These are phyloP conservation scores for Brachynemurus nebulosus DNA, from an alignment of 2,888 invertebrate genomes.

Conservation along the genomic window DNA sequence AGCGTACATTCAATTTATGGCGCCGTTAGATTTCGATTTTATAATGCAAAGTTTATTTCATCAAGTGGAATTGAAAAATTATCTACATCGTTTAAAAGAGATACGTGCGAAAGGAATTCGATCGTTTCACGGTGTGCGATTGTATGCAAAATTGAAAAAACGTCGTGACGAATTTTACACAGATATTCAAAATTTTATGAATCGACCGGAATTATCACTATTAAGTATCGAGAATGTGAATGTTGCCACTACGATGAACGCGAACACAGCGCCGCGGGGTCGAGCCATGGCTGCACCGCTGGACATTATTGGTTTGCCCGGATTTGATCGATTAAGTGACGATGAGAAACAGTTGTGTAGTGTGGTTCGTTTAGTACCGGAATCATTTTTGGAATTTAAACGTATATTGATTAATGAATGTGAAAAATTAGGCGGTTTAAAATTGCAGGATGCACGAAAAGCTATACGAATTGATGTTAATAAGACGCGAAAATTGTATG, in stretches of 20 bases:
- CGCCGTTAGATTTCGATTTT: conserved; percentile 58
- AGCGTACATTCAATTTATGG: conserved; percentile 62
- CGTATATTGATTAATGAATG: conserved; percentile 60
- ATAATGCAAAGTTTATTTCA: conserved; percentile 62
- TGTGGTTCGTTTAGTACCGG: conserved; percentile 56
- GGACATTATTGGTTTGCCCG: conserved; percentile 60
- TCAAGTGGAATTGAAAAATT: conserved; percentile 51
- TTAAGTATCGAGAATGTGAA: conserved; percentile 20
- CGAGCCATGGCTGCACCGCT: conserved; percentile 39
- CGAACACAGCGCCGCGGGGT: conserved; percentile 21
- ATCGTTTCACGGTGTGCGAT: conserved; percentile 43
- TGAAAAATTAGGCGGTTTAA: conserved; percentile 59
- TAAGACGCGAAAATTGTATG: conserved; percentile 77
- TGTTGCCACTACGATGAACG: not conserved
- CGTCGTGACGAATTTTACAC: conserved; percentile 41
- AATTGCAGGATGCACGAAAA: conserved; percentile 66
- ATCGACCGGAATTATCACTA: conserved; percentile 19
- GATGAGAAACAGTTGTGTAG: conserved; percentile 68
- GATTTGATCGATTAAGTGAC: conserved; percentile 55
- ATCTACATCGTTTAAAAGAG: conserved; percentile 41
- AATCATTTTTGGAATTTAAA: conserved; percentile 66
- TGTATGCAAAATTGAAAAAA: conserved; percentile 51
- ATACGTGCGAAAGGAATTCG: conserved; percentile 58
- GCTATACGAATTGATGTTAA: conserved; percentile 89
- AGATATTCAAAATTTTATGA: conserved; percentile 31